Conservation (phyloP, 2,113 vertebrate genomes). For the Nicator chloris region DNA sequence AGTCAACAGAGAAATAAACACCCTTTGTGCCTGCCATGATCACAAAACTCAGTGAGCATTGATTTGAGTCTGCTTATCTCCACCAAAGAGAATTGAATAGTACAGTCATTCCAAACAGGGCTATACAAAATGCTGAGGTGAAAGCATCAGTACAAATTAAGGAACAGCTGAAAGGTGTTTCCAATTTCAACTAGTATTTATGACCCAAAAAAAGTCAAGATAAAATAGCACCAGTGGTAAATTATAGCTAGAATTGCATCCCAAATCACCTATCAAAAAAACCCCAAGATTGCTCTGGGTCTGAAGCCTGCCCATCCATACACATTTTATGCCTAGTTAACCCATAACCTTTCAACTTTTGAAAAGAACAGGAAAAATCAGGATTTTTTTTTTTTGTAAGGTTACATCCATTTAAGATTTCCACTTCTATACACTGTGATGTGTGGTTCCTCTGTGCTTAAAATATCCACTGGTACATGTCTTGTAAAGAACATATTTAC, state of each 20-base stretch:
- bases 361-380: background rate
- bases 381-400: too few species aligned
- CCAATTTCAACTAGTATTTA: background rate
- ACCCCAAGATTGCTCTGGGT: background rate
- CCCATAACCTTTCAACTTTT: background rate
- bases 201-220: background rate
- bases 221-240: background rate
- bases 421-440: background rate
- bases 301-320: background rate
- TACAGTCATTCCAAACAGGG: background rate
- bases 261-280: background rate
- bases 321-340: background rate
- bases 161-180: background rate
- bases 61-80: background rate
- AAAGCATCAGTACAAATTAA: background rate
- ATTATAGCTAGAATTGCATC: background rate
- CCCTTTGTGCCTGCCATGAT: background rate
- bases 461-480: background rate
- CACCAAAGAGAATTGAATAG: background rate
- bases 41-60: background rate
- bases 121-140: background rate
- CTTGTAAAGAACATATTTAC: conserved; percentile 15
- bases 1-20: background rate
- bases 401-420: background rate
- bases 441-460: background rate